Base-by-base conservation (phyloP, 2,888 invertebrate species). In the Aphodius sticticus region DNA sequence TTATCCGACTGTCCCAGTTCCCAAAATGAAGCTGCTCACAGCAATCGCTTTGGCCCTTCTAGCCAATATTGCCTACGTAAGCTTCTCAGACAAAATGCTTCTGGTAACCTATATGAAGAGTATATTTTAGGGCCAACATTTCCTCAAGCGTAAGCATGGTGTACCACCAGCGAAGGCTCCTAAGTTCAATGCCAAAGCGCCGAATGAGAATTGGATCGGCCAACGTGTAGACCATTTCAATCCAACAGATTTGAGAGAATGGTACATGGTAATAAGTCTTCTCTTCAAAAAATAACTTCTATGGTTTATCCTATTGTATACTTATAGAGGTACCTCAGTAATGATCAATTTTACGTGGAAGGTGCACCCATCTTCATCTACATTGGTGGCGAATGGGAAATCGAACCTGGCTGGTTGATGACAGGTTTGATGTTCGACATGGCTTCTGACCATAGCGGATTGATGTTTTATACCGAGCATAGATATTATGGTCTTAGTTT, bases 351-450 rank as follows among this genome's bases (percentile, higher is more conserved):
- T 35, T 89, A 86, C 26, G 89, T 89, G 16, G 78, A 88, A 0
- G 92, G 91, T 2, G 91, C 90, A 0, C 94, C 94, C 0, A 89
- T 94, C 9, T 91, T 94, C 69, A 92, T 94, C 76, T 91, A 91
- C 86, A 90, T 96, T 71, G 96, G 95, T 0, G 95, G 96, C 0
- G 96, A 96, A 88, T 95, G 95, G 91, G 87, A 89, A 12, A 95
- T 95, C 81, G 88, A 89, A 0, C 86, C 91, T 0, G 91, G 90
- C 2, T 93, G 91, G 90, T 88, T 94, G 84, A 86, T 86, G 36
- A 86, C 85, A 0, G 95, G 96, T 0, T 90, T 93, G 78, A 92
- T 94, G 83, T 90, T 91, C 81, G 92, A 93, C 74, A 89, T 94
- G 86, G 94, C 93, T 0, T 84, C 87, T 76, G 85, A 89, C 35